Conservation (phyloP, 2,888 invertebrate genomes). For the Zhengitettix transpicula region DNA sequence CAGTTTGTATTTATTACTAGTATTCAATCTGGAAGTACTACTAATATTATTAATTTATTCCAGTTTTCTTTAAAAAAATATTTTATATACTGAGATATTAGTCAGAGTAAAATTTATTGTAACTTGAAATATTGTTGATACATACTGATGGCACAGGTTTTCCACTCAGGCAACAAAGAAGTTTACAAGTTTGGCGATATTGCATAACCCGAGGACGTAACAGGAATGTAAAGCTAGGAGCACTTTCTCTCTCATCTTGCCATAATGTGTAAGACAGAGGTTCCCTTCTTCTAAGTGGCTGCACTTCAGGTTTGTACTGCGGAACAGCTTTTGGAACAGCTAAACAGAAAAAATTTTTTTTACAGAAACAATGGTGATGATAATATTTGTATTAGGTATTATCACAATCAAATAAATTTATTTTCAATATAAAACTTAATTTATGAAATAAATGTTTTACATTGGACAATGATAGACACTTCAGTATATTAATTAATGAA, state of each 20-base stretch:
- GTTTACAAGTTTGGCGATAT: slow-evolving; percentile 87
- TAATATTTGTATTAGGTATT: no score
- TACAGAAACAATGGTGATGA: not conserved
- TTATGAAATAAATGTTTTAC: no score
- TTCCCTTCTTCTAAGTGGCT: slow-evolving; percentile 60
- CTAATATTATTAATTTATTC: not conserved
- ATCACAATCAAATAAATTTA: no score
- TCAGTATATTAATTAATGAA: no score
- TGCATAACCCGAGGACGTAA: slow-evolving; percentile 98
- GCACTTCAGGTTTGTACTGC: slow-evolving; percentile 46
- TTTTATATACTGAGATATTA: not conserved
- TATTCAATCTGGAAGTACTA: not conserved
- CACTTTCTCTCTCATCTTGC: slow-evolving; percentile 84
- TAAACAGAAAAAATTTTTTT: slow-evolving; percentile 22
- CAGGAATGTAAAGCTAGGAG: slow-evolving; percentile 95
- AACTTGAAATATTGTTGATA: not conserved
- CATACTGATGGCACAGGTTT: slow-evolving; percentile 82
- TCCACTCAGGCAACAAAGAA: slow-evolving; percentile 90
- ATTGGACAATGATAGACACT: no score
- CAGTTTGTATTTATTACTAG: not conserved
- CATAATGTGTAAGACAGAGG: slow-evolving; percentile 74
- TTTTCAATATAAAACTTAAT: no score
- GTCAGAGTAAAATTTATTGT: not conserved
- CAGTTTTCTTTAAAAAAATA: not conserved
- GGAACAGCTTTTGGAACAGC: slow-evolving; percentile 58